phyloP scores from a whole-genome alignment of 2,113 vertebrate species.

The Anarrhichthys ocellatus region DNA sequence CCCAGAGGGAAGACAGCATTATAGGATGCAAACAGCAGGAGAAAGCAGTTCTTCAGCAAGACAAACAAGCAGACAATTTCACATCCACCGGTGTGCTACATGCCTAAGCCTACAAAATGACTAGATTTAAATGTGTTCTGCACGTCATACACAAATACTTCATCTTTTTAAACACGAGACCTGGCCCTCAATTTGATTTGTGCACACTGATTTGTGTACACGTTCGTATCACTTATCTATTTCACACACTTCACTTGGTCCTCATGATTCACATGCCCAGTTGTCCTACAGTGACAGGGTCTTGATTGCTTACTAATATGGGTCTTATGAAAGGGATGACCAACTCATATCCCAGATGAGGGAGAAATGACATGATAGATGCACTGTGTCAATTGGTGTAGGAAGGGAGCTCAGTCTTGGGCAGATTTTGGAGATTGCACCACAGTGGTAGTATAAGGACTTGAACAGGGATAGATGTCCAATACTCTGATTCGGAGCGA shows the following conservation, averaged over 20 bases:
- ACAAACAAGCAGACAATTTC: conserved; percentile 60
- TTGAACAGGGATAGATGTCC: conserved; percentile 32
- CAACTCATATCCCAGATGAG: conserved; percentile 45
- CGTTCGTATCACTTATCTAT: neutral
- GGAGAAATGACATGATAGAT: conserved; percentile 26
- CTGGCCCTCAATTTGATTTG: conserved; percentile 3
- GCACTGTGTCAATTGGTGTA: conserved; percentile 31
- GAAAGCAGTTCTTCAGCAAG: conserved; percentile 50
- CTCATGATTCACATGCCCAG: conserved; percentile 21
- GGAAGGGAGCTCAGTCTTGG: conserved; percentile 20
- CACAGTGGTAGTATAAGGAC: neutral
- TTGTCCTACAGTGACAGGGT: conserved; percentile 39
- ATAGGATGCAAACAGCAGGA: conserved; percentile 63
- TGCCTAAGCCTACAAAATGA: conserved; percentile 41
- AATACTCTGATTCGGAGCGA: conserved; percentile 19
- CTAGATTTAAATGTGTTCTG: conserved; percentile 36
- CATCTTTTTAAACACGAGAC: conserved; percentile 28
- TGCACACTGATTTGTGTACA: conserved; percentile 11
- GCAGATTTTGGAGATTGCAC: conserved; percentile 6
- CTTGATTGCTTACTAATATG: conserved; percentile 55
- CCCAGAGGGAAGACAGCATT: conserved; percentile 63
- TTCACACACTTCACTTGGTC: conserved; percentile 26
- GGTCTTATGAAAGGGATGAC: conserved; percentile 57
- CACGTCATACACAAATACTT: conserved; percentile 26
- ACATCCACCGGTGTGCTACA: conserved; percentile 52